Evolutionary conservation across 2,113 vertebrate genomes (phyloP), one percentile per base, ranked within the genome.

Genomic region (Gnathonemus longibarbis): DNA sequence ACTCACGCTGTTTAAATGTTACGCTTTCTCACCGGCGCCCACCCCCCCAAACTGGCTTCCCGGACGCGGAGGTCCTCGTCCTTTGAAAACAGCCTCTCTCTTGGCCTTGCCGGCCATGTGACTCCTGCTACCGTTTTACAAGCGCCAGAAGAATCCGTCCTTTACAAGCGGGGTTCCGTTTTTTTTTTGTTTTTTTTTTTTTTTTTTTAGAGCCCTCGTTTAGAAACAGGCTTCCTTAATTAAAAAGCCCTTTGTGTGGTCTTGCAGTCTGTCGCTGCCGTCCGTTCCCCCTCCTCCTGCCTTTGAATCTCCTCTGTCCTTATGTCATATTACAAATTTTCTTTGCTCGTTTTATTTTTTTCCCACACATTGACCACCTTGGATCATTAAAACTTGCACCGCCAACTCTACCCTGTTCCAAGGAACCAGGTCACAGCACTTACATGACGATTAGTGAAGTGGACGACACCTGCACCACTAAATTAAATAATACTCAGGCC

Each of bases 361-460:
- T 21, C 27, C n/a, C 50, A 6, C 85, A 31, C 85, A 6, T 15
- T 19, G 49, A 35, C 85, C 49, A 53, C 27, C 85, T 35, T 87
- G 85, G 27, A 15, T 52, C 27, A 27, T 74, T 88, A 90, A 49
- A 88, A 62, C 74, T 53, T 48, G 42, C 88, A 83, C 92, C 92
- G 92, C 93, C 92, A 88, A 93, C 95, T 95, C 94, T 91, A 90
- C 96, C 96, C 95, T 94, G 94, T 95, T 94, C 94, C 95, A 94
- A 94, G 90, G 92, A 93, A 93, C 90, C 11, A 94, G 62, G 45
- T 93, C 94, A 35, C 92, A 91, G 94, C 95, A 95, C 96, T 96
- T 96, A 96, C 95, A 95, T 95, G 94, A 95, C 94, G 96, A 94
- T 95, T 96, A 96, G 96, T 94, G 94, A 93, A 95, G 94, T 95